Evolutionary conservation across 2,797 vertebrate species (phyloP).

Genomic region (Tenualosa ilisha): DNA sequence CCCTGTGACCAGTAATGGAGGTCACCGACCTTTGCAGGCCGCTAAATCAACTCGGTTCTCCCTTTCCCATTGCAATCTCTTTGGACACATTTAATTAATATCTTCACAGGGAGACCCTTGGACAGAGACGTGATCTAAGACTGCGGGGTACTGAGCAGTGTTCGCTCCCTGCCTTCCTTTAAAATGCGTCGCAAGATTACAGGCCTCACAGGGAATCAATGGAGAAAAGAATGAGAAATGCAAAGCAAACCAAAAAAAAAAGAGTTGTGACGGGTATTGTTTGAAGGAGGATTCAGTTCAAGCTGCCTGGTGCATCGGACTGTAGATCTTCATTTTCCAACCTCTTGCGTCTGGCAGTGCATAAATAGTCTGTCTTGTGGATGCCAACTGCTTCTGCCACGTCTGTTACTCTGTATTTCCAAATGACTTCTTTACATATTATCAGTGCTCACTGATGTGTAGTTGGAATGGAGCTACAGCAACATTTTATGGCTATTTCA

Average conservation of each 20-base stretch:
- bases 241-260: neutral
- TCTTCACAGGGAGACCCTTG: neutral
- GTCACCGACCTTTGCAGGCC: constrained; percentile 15
- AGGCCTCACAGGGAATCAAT: neutral
- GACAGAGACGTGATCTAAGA: neutral
- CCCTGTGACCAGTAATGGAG: constrained; percentile 31
- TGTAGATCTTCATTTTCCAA: neutral
- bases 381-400: neutral
- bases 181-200: neutral
- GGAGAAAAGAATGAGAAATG: constrained; percentile 3
- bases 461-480: neutral
- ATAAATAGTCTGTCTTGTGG: neutral
- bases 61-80: neutral
- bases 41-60: constrained; percentile 1
- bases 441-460: neutral
- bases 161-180: neutral
- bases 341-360: neutral
- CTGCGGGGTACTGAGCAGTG: neutral
- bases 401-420: neutral
- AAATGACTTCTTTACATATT: neutral
- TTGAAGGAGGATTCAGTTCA: neutral
- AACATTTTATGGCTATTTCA: neutral
- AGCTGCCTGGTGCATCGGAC: neutral
- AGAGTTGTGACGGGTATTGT: neutral
- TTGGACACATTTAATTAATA: constrained; percentile 20